Evolutionary conservation across 2,888 invertebrate genomes (phyloP).

Genomic region (Campaea margaritaria): DNA sequence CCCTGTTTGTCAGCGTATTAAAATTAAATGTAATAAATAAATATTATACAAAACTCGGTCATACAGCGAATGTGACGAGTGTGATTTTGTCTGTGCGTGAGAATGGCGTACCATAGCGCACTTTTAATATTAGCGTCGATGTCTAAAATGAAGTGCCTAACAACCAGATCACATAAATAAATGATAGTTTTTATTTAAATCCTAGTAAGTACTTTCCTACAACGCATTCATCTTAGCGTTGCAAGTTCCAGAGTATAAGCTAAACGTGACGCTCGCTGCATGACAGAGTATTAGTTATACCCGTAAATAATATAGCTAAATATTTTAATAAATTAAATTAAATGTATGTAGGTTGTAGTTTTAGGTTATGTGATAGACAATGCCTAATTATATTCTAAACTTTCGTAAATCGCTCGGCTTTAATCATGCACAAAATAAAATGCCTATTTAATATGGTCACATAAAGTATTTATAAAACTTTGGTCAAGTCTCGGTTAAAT

Average conservation of each 20-base stretch:
- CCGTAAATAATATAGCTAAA: conserved; percentile 20
- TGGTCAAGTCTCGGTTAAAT: background rate
- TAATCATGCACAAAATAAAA: conserved; percentile 71
- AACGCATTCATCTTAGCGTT: background rate
- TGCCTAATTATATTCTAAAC: conserved; percentile 70
- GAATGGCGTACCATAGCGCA: background rate
- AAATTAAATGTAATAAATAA: background rate
- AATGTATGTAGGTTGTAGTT: conserved; percentile 59
- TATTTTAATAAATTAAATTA: conserved; percentile 32
- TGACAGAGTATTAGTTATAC: background rate
- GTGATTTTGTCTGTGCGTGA: background rate
- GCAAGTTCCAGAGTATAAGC: background rate
- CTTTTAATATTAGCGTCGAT: too few relatives aligned
- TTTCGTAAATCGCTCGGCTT: conserved; percentile 67
- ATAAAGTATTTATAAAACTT: conserved; percentile 9
- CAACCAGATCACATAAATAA: background rate
- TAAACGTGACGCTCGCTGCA: conserved; percentile 3
- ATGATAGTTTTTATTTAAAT: too few relatives aligned
- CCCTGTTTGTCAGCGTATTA: conserved; percentile 3
- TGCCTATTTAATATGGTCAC: conserved; percentile 20
- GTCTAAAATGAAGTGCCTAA: background rate
- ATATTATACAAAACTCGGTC: background rate
- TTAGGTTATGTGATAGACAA: conserved; percentile 76
- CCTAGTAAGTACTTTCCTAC: too few relatives aligned
- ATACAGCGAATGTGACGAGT: background rate